Evolutionary conservation across 2,888 invertebrate genomes (phyloP).

Genomic region (Cheilosia variabilis): DNA sequence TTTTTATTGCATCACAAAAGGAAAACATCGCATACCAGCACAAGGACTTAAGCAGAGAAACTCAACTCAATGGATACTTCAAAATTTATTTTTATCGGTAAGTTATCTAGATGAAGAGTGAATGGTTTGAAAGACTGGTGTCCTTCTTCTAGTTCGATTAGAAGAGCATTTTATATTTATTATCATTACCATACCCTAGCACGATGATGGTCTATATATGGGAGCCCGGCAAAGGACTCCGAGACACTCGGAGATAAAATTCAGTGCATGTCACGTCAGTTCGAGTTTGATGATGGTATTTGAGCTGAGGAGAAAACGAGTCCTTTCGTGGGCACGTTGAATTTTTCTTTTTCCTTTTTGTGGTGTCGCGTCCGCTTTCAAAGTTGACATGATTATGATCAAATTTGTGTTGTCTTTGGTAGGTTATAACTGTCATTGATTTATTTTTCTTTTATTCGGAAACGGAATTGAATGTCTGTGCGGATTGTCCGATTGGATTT

Average conservation of each 20-base stretch:
- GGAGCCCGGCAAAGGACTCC: neutral
- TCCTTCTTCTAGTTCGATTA: constrained; percentile 15
- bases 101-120: constrained; percentile 34
- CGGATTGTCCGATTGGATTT: neutral
- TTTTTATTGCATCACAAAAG: constrained; percentile 41
- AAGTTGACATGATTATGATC: neutral
- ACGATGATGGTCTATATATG: neutral
- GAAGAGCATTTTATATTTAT: constrained; percentile 25
- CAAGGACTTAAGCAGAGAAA: constrained; percentile 45
- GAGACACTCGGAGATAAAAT: neutral
- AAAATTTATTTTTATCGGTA: constrained; percentile 75
- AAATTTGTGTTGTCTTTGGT: neutral
- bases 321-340: constrained; percentile 21
- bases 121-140: neutral
- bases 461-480: neutral
- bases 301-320: constrained; percentile 1
- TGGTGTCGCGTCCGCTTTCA: neutral
- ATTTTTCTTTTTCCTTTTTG: neutral
- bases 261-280: constrained; percentile 22
- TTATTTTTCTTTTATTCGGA: neutral
- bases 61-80: constrained; percentile 74
- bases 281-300: constrained; percentile 13
- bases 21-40: constrained; percentile 21
- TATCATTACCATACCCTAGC: constrained; percentile 22
- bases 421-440: neutral